Conservation (phyloP, 2,888 invertebrate genomes). For the Epirrhoe alternata region DNA sequence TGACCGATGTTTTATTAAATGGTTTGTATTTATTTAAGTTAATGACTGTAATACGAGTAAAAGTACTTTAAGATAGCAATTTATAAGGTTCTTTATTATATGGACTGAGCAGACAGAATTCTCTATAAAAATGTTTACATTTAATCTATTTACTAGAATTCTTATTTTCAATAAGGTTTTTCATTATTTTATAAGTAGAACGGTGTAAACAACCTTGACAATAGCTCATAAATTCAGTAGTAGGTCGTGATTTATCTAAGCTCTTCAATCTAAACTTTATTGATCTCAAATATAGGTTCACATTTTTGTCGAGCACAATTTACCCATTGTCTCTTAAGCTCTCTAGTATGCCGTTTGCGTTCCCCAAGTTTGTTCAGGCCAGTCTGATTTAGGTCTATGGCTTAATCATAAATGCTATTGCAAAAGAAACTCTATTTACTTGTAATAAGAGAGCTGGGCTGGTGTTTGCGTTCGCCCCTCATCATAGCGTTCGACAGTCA, state of each 20-base stretch:
- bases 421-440: slow-evolving; percentile 48
- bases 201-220: background rate
- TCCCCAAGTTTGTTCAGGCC: slow-evolving; percentile 62
- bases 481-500: slow-evolving; percentile 52
- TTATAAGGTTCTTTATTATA: background rate
- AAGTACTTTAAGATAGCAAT: background rate
- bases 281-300: background rate
- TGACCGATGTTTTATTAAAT: too few relatives aligned
- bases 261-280: background rate
- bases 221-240: background rate
- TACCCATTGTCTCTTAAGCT: slow-evolving; percentile 57
- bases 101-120: background rate
- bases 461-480: slow-evolving; percentile 47
- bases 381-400: slow-evolving; percentile 49
- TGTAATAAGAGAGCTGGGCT: slow-evolving; percentile 40
- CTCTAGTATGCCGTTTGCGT: slow-evolving; percentile 67
- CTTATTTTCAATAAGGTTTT: background rate
- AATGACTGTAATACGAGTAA: too few relatives aligned
- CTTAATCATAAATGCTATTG: slow-evolving; percentile 41
- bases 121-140: background rate
- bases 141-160: background rate
- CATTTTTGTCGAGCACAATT: slow-evolving; percentile 12
- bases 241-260: background rate
- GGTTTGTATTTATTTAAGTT: too few relatives aligned
- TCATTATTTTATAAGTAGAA: too few relatives aligned